Base-by-base conservation (phyloP, 1,140 invertebrate genomes). In the Pentalonia nigronervosa region DNA sequence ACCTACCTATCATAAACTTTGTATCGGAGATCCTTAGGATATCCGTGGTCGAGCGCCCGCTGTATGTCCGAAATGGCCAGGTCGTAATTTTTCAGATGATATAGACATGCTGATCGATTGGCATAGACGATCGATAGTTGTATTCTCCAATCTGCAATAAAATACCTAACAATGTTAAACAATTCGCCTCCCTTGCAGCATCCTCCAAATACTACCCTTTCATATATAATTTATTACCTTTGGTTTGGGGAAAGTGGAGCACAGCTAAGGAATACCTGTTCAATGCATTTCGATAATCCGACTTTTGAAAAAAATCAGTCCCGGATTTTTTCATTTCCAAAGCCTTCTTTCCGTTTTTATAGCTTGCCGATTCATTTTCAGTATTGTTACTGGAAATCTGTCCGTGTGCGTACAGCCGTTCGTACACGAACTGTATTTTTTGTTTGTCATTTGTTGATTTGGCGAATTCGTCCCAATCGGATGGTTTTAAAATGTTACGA, bases 31-130 rank as follows among this genome's bases (percentile, higher is more conserved):
- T 97, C 96, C 93, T 96, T 95, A 17, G 98, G 98, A 95, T 98
- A 98, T 21, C 96, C 97, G 67, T 96, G 95, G 6, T 96, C 95
- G 0, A 98, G 94, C 20, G 97, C 97, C 56, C 96, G 95, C n/a
- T 96, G 95, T 48, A 98, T 97, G 94, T 99, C 98, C 14, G 95
- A 94, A 25, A 98, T 94, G 0, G 97, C 96, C 47, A 96, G 95
- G 94, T 97, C 95, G 95, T 97, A 97, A 93, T 97, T 96, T 90
- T 97, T 96, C 94, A 98, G 94, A 95, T 98, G 98, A 94, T 97
- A 98, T 9, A 98, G 95, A 1, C 97, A 97, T 1, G 98, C 98
- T 23, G 98, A 99, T 90, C 98, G 96, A 95, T 99, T 99, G 8
- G 97, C 98, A 94, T 97, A 96, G 7, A 97, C 96, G 81, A 98